Percentiles rank a stretch among this genome's conserved stretches.
These are phyloP conservation scores for Diarsia rubi DNA, from an alignment of 2,888 invertebrate species.

Conservation along the genomic window DNA sequence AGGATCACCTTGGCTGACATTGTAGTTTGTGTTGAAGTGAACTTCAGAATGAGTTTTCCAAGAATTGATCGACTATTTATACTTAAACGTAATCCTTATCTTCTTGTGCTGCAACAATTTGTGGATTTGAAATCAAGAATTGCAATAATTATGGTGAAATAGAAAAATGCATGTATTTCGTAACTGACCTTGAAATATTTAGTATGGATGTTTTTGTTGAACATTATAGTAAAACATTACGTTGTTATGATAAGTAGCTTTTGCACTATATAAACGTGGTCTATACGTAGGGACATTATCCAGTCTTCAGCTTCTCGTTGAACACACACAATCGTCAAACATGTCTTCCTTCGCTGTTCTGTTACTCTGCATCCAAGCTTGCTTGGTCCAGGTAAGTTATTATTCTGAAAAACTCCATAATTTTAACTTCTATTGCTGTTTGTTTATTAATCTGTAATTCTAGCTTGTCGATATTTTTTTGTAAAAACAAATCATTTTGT, in stretches of 20 bases:
- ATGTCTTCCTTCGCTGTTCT: slow-evolving; percentile 17
- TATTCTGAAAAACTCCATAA: no score
- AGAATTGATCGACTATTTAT: background rate
- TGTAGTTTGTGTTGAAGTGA: slow-evolving; percentile 4
- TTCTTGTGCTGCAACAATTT: slow-evolving; percentile 12
- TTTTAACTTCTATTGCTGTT: no score
- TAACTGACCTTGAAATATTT: background rate
- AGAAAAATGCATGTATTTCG: background rate
- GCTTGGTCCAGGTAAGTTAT: slow-evolving; percentile 19
- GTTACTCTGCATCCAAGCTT: background rate
- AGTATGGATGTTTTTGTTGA: background rate
- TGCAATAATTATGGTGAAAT: slow-evolving; percentile 17
- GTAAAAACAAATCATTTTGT: background rate
- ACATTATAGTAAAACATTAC: background rate
- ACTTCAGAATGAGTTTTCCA: background rate
- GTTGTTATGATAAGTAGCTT: background rate
- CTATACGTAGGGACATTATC: background rate
- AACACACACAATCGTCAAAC: background rate
- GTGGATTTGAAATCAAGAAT: slow-evolving; percentile 2
- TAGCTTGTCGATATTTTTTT: background rate
- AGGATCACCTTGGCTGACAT: slow-evolving; percentile 26
- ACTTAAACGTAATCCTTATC: background rate
- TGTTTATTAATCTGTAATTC: no score
- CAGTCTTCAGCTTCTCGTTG: background rate
- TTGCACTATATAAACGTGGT: slow-evolving; percentile 4